Percentiles rank a stretch among this genome's conserved stretches.
phyloP scores from a whole-genome alignment of 2,113 vertebrate species.

The Hippocampus zosterae region DNA sequence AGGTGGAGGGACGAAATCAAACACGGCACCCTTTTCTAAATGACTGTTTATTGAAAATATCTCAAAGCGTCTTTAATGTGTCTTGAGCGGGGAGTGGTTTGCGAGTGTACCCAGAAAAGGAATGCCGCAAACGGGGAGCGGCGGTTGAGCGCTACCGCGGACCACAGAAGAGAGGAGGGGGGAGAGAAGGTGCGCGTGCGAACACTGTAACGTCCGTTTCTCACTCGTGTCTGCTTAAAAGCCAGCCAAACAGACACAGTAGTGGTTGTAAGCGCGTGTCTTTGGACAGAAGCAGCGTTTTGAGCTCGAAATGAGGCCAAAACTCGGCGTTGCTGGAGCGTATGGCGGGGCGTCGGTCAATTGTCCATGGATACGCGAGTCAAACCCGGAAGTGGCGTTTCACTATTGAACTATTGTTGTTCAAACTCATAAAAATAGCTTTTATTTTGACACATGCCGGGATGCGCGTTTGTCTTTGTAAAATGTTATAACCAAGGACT shows the following conservation, averaged over 20 bases:
- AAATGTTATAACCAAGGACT: conserved; percentile 30
- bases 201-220: conserved; percentile 19
- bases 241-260: neutral
- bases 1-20: conserved; percentile 36
- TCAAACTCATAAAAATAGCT: fast-evolving
- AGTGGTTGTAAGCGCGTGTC: neutral
- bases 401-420: conserved; percentile 3
- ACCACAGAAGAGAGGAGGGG: conserved; percentile 18
- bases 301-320: conserved; percentile 10
- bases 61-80: conserved; percentile 12
- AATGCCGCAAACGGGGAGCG: conserved; percentile 80
- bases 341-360: conserved; percentile 1
- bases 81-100: conserved; percentile 51
- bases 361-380: neutral
- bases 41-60: neutral
- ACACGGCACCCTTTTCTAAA: neutral
- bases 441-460: conserved; percentile 34
- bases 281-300: neutral
- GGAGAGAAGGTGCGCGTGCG: conserved; percentile 61
- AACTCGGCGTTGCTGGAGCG: conserved; percentile 46
- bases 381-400: conserved; percentile 31
- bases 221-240: neutral
- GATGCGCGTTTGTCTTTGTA: neutral
- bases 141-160: conserved; percentile 60
- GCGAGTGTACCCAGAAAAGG: conserved; percentile 67